Conservation (phyloP, 2,797 vertebrate genomes). For the Nothura maculosa region DNA sequence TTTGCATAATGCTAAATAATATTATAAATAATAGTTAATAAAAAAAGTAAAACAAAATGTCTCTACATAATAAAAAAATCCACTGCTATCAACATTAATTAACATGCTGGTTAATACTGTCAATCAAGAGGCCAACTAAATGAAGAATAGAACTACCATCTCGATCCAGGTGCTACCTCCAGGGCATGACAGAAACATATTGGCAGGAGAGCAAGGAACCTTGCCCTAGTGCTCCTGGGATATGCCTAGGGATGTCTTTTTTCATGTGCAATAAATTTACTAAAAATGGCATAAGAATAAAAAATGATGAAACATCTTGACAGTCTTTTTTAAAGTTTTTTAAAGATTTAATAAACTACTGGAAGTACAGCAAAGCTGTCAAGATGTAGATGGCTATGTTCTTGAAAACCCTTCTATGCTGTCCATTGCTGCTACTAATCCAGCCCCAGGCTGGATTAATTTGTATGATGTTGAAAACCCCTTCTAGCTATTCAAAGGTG, state of each 20-base stretch:
- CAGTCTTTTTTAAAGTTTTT: constrained; percentile 71
- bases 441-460: constrained; percentile 74
- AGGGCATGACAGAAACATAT: constrained; percentile 68
- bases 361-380: constrained; percentile 60
- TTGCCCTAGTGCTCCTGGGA: constrained; percentile 60
- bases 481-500: constrained; percentile 65
- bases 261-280: constrained; percentile 72
- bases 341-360: constrained; percentile 67
- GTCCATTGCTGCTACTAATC: constrained; percentile 68
- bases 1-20: background rate
- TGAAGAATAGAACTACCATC: constrained; percentile 45
- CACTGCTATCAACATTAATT: constrained; percentile 34
- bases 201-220: constrained; percentile 55
- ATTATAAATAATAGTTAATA: background rate
- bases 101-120: constrained; percentile 26
- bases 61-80: background rate
- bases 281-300: constrained; percentile 66
- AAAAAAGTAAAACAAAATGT: background rate
- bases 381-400: constrained; percentile 57
- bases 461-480: constrained; percentile 63
- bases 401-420: constrained; percentile 66
- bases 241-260: constrained; percentile 72
- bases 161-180: constrained; percentile 73
- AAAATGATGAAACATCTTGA: constrained; percentile 64
- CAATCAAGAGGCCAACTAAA: constrained; percentile 41